phyloP scores from a whole-genome alignment of 1,140 invertebrate genomes.

The Gerris buenoi region DNA sequence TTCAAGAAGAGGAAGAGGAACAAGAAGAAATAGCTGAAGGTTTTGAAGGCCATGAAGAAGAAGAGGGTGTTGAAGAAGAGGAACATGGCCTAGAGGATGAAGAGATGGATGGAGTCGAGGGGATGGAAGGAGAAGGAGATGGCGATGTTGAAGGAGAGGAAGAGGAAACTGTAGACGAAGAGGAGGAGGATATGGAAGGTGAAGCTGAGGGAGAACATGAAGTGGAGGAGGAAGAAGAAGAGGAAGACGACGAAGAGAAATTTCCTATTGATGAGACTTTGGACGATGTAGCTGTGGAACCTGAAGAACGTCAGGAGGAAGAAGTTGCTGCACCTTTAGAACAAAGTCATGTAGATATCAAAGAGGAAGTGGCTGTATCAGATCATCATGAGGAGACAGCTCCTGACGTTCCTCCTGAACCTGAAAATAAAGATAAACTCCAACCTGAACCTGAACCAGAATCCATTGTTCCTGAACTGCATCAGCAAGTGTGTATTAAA shows the following conservation, averaged over 20 bases:
- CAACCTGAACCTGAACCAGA: constrained; percentile 4
- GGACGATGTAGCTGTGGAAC: not conserved
- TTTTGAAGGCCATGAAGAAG: not conserved
- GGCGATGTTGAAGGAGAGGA: constrained; percentile 4
- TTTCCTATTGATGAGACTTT: not conserved
- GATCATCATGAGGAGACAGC: not conserved
- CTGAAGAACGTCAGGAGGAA: not conserved
- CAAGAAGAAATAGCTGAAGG: not conserved
- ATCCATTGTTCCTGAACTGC: not conserved
- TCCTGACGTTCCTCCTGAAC: not conserved
- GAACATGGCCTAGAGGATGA: constrained; percentile 7
- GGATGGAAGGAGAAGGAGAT: constrained; percentile 3
- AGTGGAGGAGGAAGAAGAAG: not conserved
- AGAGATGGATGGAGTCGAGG: constrained; percentile 8
- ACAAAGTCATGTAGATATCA: not conserved
- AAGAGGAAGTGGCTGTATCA: not conserved
- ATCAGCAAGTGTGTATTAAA: not conserved
- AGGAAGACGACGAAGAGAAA: constrained; percentile 1
- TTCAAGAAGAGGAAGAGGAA: not conserved
- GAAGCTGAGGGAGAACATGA: constrained; percentile 6
- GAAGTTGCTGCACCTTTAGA: not conserved
- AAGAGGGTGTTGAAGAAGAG: constrained; percentile 5
- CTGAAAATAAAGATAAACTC: not conserved
- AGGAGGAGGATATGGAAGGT: not conserved
- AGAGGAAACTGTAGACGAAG: not conserved